Conservation (phyloP, 2,113 vertebrate species). For the Vidua chalybeata region DNA sequence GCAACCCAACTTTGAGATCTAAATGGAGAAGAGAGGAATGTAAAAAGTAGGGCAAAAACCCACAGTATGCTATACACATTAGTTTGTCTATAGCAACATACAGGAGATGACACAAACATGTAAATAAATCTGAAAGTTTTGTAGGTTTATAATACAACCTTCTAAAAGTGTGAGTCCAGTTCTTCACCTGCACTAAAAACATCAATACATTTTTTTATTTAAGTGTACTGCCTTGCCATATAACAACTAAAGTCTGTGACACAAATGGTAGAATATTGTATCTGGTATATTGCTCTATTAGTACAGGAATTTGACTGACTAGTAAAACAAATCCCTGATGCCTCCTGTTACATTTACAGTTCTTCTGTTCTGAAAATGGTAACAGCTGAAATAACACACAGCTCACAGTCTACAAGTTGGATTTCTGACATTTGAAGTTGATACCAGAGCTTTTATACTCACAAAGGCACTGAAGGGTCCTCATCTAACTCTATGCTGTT, state of each 20-base stretch:
- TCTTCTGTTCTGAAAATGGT: background rate
- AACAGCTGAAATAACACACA: background rate
- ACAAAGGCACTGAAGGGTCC: background rate
- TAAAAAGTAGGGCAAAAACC: background rate
- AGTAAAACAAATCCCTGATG: background rate
- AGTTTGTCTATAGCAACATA: background rate
- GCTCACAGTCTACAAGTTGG: background rate
- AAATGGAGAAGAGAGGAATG: background rate
- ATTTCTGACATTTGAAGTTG: background rate
- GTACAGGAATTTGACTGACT: background rate
- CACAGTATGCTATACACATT: background rate
- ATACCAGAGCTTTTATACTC: background rate
- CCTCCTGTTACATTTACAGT: background rate
- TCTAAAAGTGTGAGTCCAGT: background rate
- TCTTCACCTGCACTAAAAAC: background rate
- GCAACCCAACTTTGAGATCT: background rate
- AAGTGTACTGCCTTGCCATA: background rate
- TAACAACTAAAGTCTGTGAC: background rate
- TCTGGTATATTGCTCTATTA: background rate
- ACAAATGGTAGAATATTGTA: background rate
- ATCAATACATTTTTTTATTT: background rate
- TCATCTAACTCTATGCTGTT: background rate
- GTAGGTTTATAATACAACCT: background rate
- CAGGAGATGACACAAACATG: background rate
- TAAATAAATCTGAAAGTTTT: background rate